Percentiles rank a stretch among this genome's conserved stretches.
These are phyloP conservation scores for Pimephales promelas DNA, from an alignment of 2,113 vertebrate genomes.

Conservation along the genomic window DNA sequence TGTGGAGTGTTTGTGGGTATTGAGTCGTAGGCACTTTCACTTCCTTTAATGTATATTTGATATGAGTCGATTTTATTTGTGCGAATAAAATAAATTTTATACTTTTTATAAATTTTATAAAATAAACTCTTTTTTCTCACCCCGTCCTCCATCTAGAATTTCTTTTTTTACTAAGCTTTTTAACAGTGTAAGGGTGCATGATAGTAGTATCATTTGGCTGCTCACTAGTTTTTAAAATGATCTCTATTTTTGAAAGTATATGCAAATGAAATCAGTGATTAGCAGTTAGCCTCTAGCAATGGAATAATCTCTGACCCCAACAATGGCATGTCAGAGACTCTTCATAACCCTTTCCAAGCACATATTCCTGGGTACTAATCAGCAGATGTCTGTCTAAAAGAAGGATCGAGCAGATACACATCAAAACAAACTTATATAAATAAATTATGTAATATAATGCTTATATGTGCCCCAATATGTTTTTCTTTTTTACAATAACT, in stretches of 20 bases:
- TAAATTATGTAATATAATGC: not conserved
- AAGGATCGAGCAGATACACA: not conserved
- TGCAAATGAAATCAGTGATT: conserved; percentile 64
- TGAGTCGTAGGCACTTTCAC: no score
- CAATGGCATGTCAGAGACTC: conserved; percentile 56
- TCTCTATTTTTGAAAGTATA: conserved; percentile 56
- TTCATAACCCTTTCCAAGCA: conserved; percentile 2
- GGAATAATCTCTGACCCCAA: conserved; percentile 66
- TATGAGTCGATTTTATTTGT: no score
- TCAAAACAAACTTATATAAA: not conserved
- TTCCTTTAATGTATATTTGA: no score
- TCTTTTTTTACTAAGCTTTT: not conserved
- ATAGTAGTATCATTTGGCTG: not conserved
- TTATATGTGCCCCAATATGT: not conserved
- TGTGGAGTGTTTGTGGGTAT: no score
- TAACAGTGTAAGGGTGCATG: not conserved
- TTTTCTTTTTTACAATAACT: not conserved
- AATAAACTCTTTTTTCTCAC: not conserved
- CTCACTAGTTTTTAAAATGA: not conserved
- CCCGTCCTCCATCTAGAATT: not conserved
- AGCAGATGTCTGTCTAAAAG: conserved; percentile 17
- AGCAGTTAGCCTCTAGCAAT: conserved; percentile 65
- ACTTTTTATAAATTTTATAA: no score
- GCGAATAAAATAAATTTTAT: no score
- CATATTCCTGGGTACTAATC: conserved; percentile 20